phyloP scores from a whole-genome alignment of 2,113 vertebrate genomes.

The Bufo bufo region DNA sequence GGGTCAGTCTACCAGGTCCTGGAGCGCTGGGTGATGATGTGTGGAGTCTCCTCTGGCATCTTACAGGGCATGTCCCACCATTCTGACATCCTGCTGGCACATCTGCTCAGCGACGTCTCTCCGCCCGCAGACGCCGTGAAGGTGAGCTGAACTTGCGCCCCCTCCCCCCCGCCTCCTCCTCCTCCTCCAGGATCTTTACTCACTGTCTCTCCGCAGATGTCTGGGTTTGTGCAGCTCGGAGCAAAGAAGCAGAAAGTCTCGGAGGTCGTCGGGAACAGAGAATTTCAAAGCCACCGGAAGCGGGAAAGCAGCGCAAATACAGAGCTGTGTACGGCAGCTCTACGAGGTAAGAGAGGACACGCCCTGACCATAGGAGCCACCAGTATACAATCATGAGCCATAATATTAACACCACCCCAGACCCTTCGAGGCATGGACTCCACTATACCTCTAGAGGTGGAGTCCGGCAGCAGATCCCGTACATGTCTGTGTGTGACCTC shows the following conservation, averaged over 20 bases:
- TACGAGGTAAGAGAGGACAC: constrained; percentile 72
- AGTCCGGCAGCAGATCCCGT: too few species aligned
- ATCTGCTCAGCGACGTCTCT: constrained; percentile 80
- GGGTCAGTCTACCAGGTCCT: constrained; percentile 77
- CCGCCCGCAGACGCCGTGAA: constrained; percentile 77
- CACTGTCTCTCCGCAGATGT: constrained; percentile 56
- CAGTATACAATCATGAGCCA: too few species aligned
- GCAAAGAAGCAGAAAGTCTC: constrained; percentile 69
- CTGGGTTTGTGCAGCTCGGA: constrained; percentile 65
- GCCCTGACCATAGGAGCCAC: too few species aligned
- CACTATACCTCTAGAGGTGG: too few species aligned
- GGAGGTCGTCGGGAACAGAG: constrained; percentile 57
- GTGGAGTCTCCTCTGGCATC: constrained; percentile 74
- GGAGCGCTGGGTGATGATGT: constrained; percentile 83
- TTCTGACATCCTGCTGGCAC: constrained; percentile 75
- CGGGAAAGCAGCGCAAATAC: constrained; percentile 81
- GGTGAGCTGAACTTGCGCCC: constrained; percentile 64
- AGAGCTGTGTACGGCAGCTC: constrained; percentile 79
- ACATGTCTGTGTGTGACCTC: too few species aligned
- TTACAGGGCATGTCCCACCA: constrained; percentile 81
- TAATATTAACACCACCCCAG: too few species aligned
- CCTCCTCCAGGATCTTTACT: not conserved
- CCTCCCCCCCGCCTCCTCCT: not conserved
- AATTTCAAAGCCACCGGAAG: constrained; percentile 72
- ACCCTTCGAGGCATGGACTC: too few species aligned